Base-by-base conservation (phyloP, 1,140 invertebrate species). In the Heliconius hermathena region DNA sequence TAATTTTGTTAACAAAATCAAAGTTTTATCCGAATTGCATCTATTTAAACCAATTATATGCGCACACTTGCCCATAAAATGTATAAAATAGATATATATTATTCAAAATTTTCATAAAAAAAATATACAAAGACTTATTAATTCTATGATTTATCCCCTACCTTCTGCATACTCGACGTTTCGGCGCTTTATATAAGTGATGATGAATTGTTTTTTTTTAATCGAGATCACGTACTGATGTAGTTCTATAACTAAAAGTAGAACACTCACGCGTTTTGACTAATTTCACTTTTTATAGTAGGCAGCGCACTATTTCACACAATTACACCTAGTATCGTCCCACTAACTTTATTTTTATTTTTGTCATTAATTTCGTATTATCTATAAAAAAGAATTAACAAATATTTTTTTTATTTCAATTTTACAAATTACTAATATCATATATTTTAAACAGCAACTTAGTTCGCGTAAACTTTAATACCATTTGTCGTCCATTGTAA, bases 221-320 rank as follows among this genome's bases (percentile, higher is more conserved):
- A 88, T 88, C 83, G 81, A 89, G 88, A 91, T 90, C 87, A 88
- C 83, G 83, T 85, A 88, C 74, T 66, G 52, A n/a, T 22, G 76
- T 76, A 83, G 83, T 84, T 87, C 81, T 81, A 81, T 79, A 74
- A 82, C 80, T 78, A 89, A 66, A 66, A 86, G 78, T 91, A 81
- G 89, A 84, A 88, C 87, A 88, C 86, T 86, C 89, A 89, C 84
- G 87, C 77, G 86, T 87, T 90, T 90, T 89, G 84, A 77, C 89
- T 88, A 88, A 87, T 91, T 89, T 89, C 84, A 89, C 81, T 85
- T 87, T 88, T 89, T 87, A 85, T 73, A 84, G 83, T 82, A 33
- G 76, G 76, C 72, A 79, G 60, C 77, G 85, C 85, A 82, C 57
- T 82, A 78, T 84, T 79, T 77, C 26, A 76, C 73, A 38, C 76